phyloP scores from a whole-genome alignment of 2,113 vertebrate species.

The Nesogale talazaci region DNA sequence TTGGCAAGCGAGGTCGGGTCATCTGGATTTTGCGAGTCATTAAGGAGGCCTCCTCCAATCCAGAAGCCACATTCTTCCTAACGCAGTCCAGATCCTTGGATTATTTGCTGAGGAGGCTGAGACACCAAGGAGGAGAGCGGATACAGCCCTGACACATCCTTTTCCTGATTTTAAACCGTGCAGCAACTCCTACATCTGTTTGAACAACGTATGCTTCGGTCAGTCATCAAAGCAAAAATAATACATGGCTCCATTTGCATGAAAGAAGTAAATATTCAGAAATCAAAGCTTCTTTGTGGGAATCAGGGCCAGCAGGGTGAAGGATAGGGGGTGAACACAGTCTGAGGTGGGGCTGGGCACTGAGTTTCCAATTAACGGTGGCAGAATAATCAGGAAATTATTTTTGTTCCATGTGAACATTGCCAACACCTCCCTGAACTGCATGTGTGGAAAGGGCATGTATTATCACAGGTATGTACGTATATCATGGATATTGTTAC shows the following conservation, averaged over 20 bases:
- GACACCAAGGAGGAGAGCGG: background rate
- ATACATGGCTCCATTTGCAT: background rate
- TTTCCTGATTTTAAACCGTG: background rate
- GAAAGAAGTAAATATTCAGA: background rate
- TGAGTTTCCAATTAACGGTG: background rate
- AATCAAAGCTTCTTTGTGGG: background rate
- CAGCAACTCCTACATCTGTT: too few relatives aligned
- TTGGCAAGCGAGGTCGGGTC: background rate
- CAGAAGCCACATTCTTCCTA: background rate
- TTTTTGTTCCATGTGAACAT: background rate
- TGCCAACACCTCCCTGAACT: background rate
- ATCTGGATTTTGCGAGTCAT: background rate
- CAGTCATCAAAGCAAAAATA: background rate
- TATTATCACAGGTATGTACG: background rate
- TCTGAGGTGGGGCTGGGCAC: background rate
- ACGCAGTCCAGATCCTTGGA: background rate
- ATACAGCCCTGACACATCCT: background rate
- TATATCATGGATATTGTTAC: background rate
- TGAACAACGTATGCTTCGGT: too few relatives aligned
- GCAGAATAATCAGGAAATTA: background rate
- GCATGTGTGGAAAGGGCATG: background rate
- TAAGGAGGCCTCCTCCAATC: background rate
- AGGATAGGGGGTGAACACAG: background rate
- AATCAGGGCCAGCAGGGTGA: background rate
- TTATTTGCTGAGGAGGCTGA: background rate